phyloP scores from a whole-genome alignment of 2,113 vertebrate species.

The Rhinichthys klamathensis region DNA sequence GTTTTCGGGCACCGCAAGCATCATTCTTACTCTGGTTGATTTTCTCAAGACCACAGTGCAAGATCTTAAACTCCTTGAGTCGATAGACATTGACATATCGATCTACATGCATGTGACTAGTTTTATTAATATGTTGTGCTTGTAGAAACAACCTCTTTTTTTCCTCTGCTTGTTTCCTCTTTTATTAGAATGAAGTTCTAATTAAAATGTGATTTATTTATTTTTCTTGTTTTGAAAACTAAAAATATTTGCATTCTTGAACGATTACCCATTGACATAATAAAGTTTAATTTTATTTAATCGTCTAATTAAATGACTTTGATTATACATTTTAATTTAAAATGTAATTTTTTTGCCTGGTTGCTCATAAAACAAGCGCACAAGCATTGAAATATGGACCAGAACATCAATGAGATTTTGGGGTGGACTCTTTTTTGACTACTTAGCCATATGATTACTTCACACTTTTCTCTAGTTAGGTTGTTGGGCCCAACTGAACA shows the following conservation, averaged over 20 bases:
- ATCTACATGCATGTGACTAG: not conserved
- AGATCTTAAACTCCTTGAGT: not conserved
- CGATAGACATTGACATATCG: conserved; percentile 35
- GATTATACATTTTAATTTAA: not conserved
- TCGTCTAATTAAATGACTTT: not conserved
- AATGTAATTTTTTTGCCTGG: not conserved
- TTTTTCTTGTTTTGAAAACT: not conserved
- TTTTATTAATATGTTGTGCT: not conserved
- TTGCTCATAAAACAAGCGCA: not conserved
- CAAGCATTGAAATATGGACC: not conserved
- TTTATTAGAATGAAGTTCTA: not conserved
- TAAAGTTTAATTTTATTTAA: not conserved
- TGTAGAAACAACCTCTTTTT: not conserved
- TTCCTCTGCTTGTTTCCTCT: not conserved
- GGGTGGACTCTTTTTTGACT: no score
- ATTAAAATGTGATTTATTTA: not conserved
- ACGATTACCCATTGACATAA: not conserved
- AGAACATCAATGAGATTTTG: not conserved
- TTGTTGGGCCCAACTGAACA: not conserved
- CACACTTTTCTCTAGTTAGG: no score
- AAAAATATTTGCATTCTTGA: not conserved
- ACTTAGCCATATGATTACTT: no score
- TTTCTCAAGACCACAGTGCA: not conserved
- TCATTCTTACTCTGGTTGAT: not conserved
- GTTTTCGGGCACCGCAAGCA: not conserved